Evolutionary conservation across 2,113 vertebrate species (phyloP), one percentile per base, ranked within the genome.

Genomic region (Silurus asotus): DNA sequence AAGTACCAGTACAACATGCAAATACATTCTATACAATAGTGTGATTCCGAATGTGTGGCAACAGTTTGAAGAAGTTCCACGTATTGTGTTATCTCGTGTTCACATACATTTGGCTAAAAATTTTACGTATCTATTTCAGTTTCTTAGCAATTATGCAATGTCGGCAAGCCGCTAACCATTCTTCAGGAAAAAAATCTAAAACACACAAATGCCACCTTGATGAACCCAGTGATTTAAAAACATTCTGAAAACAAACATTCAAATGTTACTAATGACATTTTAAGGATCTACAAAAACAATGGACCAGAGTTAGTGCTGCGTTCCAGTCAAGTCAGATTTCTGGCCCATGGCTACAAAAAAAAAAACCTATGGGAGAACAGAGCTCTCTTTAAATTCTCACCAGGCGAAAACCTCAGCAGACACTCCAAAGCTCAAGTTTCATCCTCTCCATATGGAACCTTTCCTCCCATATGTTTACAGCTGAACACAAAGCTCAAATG

Each of bases 321-420:
- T 86, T 86, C 84, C 62, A 85, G 75, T 74, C 20, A 80, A 78
- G 59, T 85, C 62, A 85, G 53, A 64, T 62, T 84, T 64, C 61
- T 23, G 61, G 45, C 84, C 28, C 17, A 11, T 56, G 61, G 61
- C 74, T 67, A 72, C 9, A 51, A 23, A 17, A 48, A 28, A 53
- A 49, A 53, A 53, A 37, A 2, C 37, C 37, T 51, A 86, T 20
- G 81, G 55, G 72, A 55, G 28, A 78, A 81, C 19, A 20, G 45
- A 78, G 48, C 25, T 78, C 74, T 76, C 55, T 4, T 45, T 19
- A 14, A 49, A 70, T 25, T 48, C 62, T 69, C 64, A 10, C 2
- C 62, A 48, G 65, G 14, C 25, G 49, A 79, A 81, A 72, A 81
- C 53, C 28, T 72, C 77, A 86, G 55, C 62, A 85, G 59, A 65